Percentiles rank a stretch among this genome's conserved stretches.
phyloP scores from a whole-genome alignment of 2,113 vertebrate genomes.

The Cheirogaleus medius region DNA sequence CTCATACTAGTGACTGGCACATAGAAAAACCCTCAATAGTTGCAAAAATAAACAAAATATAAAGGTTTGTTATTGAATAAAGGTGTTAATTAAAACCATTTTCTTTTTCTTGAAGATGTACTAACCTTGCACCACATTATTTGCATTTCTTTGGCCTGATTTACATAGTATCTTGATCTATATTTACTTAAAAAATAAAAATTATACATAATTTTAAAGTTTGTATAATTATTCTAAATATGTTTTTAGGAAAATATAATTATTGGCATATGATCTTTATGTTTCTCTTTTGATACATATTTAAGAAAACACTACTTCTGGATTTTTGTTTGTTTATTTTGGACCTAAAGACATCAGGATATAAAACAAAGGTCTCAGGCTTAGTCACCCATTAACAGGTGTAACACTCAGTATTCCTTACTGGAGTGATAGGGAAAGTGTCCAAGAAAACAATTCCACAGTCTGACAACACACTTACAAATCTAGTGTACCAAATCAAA shows the following conservation, averaged over 20 bases:
- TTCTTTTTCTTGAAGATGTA: not conserved
- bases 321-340: conserved; percentile 6
- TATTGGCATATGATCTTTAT: not conserved
- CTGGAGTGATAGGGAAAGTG: not conserved
- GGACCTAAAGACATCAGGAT: not conserved
- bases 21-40: not conserved
- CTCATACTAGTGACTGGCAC: not conserved
- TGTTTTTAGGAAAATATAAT: not conserved
- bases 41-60: not conserved
- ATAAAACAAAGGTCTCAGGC: not conserved
- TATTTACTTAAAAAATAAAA: conserved; percentile 6
- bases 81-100: not conserved
- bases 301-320: not conserved
- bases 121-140: not conserved
- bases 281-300: not conserved
- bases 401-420: not conserved
- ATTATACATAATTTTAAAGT: not conserved
- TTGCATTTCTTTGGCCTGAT: not conserved
- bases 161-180: not conserved
- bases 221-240: not conserved
- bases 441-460: not conserved
- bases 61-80: not conserved
- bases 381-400: not conserved
- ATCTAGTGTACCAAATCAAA: not conserved
- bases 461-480: not conserved